Percentiles rank a stretch among this genome's conserved stretches.
Conservation (phyloP, 2,797 vertebrate genomes). For the Geotrypetes seraphini region DNA sequence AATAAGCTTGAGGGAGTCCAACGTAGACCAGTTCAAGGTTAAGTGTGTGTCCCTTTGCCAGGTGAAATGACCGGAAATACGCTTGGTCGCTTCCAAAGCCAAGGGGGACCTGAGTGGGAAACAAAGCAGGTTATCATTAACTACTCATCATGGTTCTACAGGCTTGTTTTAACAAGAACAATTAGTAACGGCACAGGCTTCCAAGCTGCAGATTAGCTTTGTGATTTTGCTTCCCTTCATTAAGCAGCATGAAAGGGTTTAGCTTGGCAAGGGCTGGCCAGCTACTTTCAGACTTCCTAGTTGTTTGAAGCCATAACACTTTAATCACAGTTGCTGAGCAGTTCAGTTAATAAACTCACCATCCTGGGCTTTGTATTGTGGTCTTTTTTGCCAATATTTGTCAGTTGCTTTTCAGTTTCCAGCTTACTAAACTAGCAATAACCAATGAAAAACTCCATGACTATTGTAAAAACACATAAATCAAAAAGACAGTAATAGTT, state of each 20-base stretch:
- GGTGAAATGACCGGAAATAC: neutral
- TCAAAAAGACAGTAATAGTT: no score
- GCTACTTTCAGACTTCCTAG: conserved; percentile 21
- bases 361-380: no score
- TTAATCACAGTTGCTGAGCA: conserved; percentile 19
- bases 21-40: neutral
- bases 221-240: conserved; percentile 24
- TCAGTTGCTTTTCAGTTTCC: neutral
- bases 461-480: no score
- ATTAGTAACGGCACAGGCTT: conserved; percentile 9
- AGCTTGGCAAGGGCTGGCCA: conserved; percentile 14
- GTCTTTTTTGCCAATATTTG: conserved; percentile 4
- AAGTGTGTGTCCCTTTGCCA: neutral
- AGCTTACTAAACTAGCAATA: no score
- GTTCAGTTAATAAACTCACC: conserved; percentile 18
- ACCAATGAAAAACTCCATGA: no score
- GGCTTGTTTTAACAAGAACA: conserved; percentile 4
- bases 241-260: conserved; percentile 31
- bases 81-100: conserved; percentile 3
- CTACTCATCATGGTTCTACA: conserved; percentile 6
- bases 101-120: conserved; percentile 36
- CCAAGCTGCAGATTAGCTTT: conserved; percentile 24
- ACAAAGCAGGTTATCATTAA: conserved; percentile 23
- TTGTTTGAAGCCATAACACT: conserved; percentile 26
- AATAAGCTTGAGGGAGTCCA: neutral